Evolutionary conservation across 2,113 vertebrate genomes (phyloP).

Genomic region (Carollia perspicillata): DNA sequence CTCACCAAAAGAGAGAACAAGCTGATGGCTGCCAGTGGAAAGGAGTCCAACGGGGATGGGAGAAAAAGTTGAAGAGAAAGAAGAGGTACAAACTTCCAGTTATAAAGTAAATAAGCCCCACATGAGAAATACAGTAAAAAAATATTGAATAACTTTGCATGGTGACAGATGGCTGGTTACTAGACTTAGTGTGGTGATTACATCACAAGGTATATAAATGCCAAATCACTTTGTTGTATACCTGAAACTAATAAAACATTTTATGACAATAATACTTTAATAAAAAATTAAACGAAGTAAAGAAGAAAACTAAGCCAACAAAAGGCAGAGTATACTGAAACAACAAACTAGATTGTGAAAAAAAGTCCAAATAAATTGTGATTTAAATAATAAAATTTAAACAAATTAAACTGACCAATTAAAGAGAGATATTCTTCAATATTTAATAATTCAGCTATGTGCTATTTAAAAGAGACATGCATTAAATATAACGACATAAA

Average conservation of each 20-base stretch:
- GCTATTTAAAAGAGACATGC: not conserved
- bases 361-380: not conserved
- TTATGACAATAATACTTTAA: not conserved
- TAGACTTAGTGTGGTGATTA: not conserved
- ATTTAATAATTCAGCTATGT: not conserved
- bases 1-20: not conserved
- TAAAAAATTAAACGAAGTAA: not conserved
- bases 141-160: not conserved
- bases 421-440: not conserved
- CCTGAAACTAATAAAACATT: not conserved
- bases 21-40: not conserved
- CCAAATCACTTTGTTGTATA: not conserved
- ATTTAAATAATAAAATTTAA: constrained; percentile 5
- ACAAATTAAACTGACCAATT: not conserved
- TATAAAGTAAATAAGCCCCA: not conserved
- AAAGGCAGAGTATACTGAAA: not conserved
- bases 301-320: not conserved
- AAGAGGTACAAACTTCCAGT: not conserved
- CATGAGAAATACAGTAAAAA: not conserved
- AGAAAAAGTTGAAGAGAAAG: not conserved
- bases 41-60: too few species aligned
- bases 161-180: not conserved
- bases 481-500: not conserved
- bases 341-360: not conserved
- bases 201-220: not conserved